Evolutionary conservation across 2,888 invertebrate species (phyloP).

Genomic region (Rugalucina vietnamica): DNA sequence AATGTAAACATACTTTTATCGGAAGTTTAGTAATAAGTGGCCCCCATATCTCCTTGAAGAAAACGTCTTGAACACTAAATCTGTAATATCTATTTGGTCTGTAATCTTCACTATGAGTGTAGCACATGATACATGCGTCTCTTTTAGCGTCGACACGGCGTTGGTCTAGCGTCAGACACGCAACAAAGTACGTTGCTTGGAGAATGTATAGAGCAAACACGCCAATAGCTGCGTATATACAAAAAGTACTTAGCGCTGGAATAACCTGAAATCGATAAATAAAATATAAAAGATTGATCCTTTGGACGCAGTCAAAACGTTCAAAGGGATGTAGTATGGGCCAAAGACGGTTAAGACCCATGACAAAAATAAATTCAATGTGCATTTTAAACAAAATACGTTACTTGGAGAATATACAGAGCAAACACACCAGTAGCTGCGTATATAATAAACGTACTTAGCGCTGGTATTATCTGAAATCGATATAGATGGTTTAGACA

Average conservation of each 20-base stretch:
- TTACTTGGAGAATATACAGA: conserved; percentile 88
- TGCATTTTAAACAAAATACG: too few species aligned
- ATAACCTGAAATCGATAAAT: conserved; percentile 88
- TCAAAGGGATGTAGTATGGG: too few species aligned
- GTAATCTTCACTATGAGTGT: conserved; percentile 86
- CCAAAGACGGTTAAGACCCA: too few species aligned
- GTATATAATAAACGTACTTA: conserved; percentile 92
- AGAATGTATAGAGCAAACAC: conserved; percentile 88
- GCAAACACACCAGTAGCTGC: conserved; percentile 91
- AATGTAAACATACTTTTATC: conserved; percentile 86
- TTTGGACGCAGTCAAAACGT: too few species aligned
- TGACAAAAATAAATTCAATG: too few species aligned
- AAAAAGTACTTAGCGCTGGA: conserved; percentile 92
- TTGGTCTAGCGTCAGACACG: conserved; percentile 90
- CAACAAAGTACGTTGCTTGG: conserved; percentile 92
- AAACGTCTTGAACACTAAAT: conserved; percentile 86
- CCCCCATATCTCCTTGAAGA: conserved; percentile 87
- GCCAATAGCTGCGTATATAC: conserved; percentile 92
- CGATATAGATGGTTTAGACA: too few species aligned
- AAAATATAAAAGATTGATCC: too few species aligned
- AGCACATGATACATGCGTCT: conserved; percentile 86
- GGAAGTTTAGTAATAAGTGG: conserved; percentile 88
- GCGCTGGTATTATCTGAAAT: conserved; percentile 89
- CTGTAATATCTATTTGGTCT: conserved; percentile 86
- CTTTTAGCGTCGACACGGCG: conserved; percentile 74